Evolutionary conservation across 2,888 invertebrate species (phyloP).

Genomic region (Drosophila merina): DNA sequence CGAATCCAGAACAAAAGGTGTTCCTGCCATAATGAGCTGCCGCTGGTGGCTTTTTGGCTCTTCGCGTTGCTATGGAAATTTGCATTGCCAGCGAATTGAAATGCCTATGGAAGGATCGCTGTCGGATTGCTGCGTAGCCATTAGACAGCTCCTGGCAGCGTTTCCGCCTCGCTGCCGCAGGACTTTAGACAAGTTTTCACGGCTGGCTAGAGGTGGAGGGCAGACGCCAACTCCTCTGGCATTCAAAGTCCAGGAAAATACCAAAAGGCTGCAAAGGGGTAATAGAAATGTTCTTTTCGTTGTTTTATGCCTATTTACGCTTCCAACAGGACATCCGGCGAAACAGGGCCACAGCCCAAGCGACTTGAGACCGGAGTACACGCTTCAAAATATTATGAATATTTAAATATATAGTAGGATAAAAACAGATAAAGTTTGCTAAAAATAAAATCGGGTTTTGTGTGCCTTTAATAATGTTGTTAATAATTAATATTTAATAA

Average conservation of each 20-base stretch:
- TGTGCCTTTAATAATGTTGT: no score
- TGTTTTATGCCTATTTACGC: conserved; percentile 80
- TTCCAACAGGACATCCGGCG: conserved; percentile 77
- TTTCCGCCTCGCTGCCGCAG: conserved; percentile 64
- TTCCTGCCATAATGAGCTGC: conserved; percentile 65
- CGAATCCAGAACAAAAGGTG: conserved; percentile 38
- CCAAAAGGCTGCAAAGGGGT: conserved; percentile 43
- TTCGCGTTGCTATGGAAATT: conserved; percentile 65
- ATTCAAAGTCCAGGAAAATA: conserved; percentile 27
- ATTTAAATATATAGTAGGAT: not conserved
- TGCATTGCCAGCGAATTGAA: conserved; percentile 55
- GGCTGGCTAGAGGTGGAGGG: conserved; percentile 58
- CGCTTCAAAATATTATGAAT: not conserved
- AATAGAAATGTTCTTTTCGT: conserved; percentile 79
- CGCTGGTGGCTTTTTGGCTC: conserved; percentile 63
- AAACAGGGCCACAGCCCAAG: conserved; percentile 70
- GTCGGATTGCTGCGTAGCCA: conserved; percentile 58
- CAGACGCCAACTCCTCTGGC: conserved; percentile 6
- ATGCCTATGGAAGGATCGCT: conserved; percentile 51
- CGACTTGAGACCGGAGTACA: conserved; percentile 37
- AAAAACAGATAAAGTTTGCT: not conserved
- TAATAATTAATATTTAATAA: no score
- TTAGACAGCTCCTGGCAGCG: conserved; percentile 73
- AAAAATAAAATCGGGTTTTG: not conserved
- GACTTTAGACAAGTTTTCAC: conserved; percentile 76